Base-by-base conservation (phyloP, 2,797 vertebrate species). In the Neopelma chrysocephalum region DNA sequence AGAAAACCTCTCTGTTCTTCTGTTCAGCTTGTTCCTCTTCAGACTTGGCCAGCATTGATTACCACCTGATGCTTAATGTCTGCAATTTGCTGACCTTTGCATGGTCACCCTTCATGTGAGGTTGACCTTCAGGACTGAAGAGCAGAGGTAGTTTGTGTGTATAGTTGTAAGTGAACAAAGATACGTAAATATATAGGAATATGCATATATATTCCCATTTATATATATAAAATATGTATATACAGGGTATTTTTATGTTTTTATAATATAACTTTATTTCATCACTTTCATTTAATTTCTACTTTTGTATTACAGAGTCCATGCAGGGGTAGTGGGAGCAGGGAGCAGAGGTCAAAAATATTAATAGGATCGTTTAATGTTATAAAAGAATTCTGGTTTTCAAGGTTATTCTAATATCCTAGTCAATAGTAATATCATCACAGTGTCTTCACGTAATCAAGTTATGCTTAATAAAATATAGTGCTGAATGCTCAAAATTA, bases 381-480 rank as follows among this genome's bases (percentile, higher is more conserved):
- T 95, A 57, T 89, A 58, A 85, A 95, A 92, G 61, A 89, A 87
- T 94, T 80, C 89, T 54, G 61, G 27, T 95, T 95, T 95, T 90
- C 91, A 96, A 96, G 96, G 95, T 97, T 96, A 95, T 94, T 93
- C 82, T 87, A 94, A 95, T 93, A 94, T 93, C 78, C 90, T 71
- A 94, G 95, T 96, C 95, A 94, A 93, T 87, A 90, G 91, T 87
- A 94, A 95, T 95, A 95, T 68, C 78, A 92, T 96, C 81, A 93
- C 77, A 34, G 45, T 95, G 88, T 89, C 94, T 93, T 95, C 90
- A 58, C 1, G 1, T 96, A 97, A 96, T 94, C 90, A 82, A 56
- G 78, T 97, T 97, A 95, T 65, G 20, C 87, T 87, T 96, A 95
- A 97, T 95, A 95, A 95, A 95, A 60, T 94, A 91, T 87, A 96